phyloP scores from a whole-genome alignment of 2,113 vertebrate genomes.

The Manacus vitellinus region DNA sequence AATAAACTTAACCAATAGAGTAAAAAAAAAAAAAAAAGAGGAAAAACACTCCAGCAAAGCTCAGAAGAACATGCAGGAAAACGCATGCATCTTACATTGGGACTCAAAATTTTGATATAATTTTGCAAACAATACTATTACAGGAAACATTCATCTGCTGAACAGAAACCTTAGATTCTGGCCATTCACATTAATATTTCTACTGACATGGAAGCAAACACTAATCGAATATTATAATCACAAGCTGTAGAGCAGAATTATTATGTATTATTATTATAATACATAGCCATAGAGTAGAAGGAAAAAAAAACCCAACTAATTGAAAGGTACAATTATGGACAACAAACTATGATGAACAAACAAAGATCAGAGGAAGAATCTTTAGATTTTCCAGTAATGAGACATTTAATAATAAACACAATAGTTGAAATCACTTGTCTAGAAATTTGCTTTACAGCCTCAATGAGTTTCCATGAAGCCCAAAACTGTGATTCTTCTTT shows the following conservation, averaged over 20 bases:
- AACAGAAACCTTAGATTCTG: neutral
- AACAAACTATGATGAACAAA: neutral
- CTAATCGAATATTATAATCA: neutral
- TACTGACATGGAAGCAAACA: neutral
- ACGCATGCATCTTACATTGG: accelerated
- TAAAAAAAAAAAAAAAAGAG: neutral
- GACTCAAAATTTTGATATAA: neutral
- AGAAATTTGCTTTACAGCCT: neutral
- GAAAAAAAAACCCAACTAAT: neutral
- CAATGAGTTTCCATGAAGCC: neutral
- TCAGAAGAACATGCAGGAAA: neutral
- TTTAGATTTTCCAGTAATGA: neutral
- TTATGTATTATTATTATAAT: neutral
- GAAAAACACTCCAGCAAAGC: neutral
- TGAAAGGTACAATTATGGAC: neutral
- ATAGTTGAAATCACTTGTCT: neutral
- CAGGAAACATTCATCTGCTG: neutral
- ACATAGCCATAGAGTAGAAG: neutral
- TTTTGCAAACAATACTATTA: neutral
- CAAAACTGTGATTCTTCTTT: neutral
- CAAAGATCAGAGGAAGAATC: neutral
- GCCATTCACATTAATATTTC: neutral
- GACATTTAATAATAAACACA: neutral
- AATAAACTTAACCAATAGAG: neutral
- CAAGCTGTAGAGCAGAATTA: neutral